phyloP scores from a whole-genome alignment of 2,888 invertebrate species.

The Pammene aurita region DNA sequence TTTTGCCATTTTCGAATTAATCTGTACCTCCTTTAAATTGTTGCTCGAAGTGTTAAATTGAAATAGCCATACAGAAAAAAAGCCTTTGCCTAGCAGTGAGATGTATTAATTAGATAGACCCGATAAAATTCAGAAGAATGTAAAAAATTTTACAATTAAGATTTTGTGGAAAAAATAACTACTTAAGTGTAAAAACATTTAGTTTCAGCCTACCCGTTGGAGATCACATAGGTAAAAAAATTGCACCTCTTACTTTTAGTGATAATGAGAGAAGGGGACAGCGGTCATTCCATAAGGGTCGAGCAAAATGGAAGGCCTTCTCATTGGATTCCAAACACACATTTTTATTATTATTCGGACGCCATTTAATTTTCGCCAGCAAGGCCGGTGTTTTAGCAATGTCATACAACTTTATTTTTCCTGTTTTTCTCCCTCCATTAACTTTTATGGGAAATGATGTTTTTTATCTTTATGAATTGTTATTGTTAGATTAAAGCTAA shows the following conservation, averaged over 20 bases:
- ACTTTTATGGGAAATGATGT: conserved; percentile 48
- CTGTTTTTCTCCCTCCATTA: conserved; percentile 47
- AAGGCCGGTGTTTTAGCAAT: conserved; percentile 45
- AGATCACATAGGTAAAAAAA: conserved; percentile 4
- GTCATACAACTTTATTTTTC: conserved; percentile 47
- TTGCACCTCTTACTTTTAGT: conserved; percentile 27
- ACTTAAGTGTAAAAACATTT: no score
- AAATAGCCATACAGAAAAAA: no score
- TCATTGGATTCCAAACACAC: conserved; percentile 52
- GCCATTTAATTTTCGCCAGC: conserved; percentile 54
- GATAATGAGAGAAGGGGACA: conserved; percentile 43
- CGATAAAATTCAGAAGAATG: no score
- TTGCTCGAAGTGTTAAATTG: no score
- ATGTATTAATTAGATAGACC: no score
- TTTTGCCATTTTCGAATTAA: no score
- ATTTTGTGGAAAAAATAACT: no score
- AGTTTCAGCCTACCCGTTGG: no score
- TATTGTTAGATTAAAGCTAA: conserved; percentile 22
- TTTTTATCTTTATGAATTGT: conserved; percentile 30
- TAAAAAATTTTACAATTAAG: no score
- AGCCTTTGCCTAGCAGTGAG: no score
- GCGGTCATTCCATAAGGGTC: conserved; percentile 57
- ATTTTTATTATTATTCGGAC: conserved; percentile 55
- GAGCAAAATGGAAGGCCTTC: conserved; percentile 45
- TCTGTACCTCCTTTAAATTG: no score